Evolutionary conservation across 2,888 invertebrate genomes (phyloP).

Genomic region (Allophyes oxyacanthae): DNA sequence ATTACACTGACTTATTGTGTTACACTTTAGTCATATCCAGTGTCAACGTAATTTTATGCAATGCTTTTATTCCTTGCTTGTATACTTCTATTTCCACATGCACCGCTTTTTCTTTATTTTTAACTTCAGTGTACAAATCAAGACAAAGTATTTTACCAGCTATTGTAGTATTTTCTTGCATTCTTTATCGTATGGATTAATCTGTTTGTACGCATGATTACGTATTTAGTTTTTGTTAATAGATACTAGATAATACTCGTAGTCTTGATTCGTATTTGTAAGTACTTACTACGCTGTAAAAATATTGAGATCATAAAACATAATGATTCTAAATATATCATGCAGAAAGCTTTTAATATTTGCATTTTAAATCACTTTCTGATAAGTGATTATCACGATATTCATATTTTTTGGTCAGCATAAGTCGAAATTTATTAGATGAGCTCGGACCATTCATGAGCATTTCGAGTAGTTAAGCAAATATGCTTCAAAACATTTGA

Average conservation of each 20-base stretch:
- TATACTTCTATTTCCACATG: conserved; percentile 10
- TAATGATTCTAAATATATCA: too few relatives aligned
- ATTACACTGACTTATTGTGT: conserved; percentile 49
- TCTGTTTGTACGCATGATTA: conserved; percentile 8
- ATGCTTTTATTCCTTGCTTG: conserved; percentile 15
- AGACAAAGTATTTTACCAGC: conserved; percentile 11
- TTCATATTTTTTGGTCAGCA: conserved; percentile 85
- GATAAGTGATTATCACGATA: conserved; percentile 70
- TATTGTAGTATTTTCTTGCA: conserved; percentile 4
- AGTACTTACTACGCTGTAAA: conserved; percentile 16
- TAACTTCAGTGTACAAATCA: conserved; percentile 26
- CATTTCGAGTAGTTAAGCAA: conserved; percentile 66
- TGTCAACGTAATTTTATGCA: conserved; percentile 2
- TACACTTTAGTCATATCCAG: conserved; percentile 42
- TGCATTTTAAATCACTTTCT: conserved; percentile 53
- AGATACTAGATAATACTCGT: too few relatives aligned
- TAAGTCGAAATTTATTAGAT: conserved; percentile 35
- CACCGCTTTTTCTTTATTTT: conserved; percentile 25
- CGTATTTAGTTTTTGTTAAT: conserved; percentile 16
- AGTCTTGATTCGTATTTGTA: too few relatives aligned
- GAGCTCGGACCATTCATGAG: conserved; percentile 57
- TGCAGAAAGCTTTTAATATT: conserved; percentile 38
- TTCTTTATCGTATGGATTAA: conserved; percentile 25
- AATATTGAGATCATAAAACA: not conserved
- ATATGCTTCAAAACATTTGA: conserved; percentile 58